phyloP scores from a whole-genome alignment of 2,888 invertebrate species.

The Phengaris arion region DNA sequence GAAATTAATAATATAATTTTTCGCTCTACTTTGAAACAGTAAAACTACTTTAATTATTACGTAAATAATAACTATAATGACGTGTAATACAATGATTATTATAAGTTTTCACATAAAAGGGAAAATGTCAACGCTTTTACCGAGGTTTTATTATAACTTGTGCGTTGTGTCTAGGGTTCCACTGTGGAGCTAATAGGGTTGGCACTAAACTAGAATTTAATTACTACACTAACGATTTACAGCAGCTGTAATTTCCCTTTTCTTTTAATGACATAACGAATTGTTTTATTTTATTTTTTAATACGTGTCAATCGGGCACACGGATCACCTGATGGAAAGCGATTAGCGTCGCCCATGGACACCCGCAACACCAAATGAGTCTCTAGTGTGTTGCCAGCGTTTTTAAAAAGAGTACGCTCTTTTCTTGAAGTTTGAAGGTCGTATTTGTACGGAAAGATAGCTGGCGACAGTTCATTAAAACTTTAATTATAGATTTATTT shows the following conservation, averaged over 20 bases:
- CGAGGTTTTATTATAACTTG: conserved; percentile 24
- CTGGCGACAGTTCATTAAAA: too few relatives aligned
- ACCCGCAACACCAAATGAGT: too few relatives aligned
- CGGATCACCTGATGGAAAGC: too few relatives aligned
- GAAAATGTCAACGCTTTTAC: conserved; percentile 23
- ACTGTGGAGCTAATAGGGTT: conserved; percentile 5
- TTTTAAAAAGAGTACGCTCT: too few relatives aligned
- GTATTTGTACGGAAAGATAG: too few relatives aligned
- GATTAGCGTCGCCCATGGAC: too few relatives aligned
- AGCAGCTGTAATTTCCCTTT: neutral
- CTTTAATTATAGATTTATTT: too few relatives aligned
- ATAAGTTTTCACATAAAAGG: conserved; percentile 14
- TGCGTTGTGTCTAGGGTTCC: neutral
- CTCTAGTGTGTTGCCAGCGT: too few relatives aligned
- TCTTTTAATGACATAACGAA: too few relatives aligned
- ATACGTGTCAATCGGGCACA: too few relatives aligned
- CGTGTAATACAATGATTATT: neutral
- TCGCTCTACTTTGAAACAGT: neutral
- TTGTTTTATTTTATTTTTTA: too few relatives aligned
- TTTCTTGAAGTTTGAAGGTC: too few relatives aligned
- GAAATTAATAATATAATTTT: neutral
- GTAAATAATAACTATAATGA: neutral
- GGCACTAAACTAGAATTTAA: neutral
- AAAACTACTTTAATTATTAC: neutral
- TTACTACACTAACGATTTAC: neutral